Evolutionary conservation across 2,888 invertebrate genomes (phyloP).

Genomic region (Timandra comae): DNA sequence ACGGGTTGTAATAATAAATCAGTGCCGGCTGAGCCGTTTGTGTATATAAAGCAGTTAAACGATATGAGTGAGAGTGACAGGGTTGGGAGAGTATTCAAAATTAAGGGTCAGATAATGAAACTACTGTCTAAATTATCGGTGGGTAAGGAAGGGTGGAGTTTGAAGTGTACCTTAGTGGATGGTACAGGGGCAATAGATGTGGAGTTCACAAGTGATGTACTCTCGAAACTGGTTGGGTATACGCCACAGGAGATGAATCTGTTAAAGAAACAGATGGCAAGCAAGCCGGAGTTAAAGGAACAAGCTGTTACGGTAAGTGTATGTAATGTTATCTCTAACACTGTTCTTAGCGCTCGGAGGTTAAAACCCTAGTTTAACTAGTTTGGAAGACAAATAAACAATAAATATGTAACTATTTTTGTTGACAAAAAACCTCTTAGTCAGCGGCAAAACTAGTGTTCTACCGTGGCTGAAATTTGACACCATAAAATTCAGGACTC

Average conservation of each 20-base stretch:
- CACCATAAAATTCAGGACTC: too few species aligned
- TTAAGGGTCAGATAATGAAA: constrained; percentile 76
- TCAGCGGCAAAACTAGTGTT: too few species aligned
- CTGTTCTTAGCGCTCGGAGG: too few species aligned
- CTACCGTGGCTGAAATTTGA: too few species aligned
- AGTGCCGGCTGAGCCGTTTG: constrained; percentile 49
- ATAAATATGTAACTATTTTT: too few species aligned
- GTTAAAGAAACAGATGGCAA: constrained; percentile 51
- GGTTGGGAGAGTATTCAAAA: constrained; percentile 61
- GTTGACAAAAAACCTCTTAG: too few species aligned
- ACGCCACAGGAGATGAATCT: constrained; percentile 63
- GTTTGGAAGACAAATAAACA: too few species aligned
- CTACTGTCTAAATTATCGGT: constrained; percentile 74
- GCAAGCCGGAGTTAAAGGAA: constrained; percentile 49
- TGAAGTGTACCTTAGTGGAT: constrained; percentile 77
- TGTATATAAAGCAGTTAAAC: constrained; percentile 64
- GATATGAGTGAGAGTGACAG: constrained; percentile 41
- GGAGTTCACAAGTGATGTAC: constrained; percentile 74
- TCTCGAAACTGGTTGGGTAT: constrained; percentile 68
- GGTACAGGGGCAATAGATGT: constrained; percentile 73
- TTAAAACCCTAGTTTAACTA: too few species aligned
- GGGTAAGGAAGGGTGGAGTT: constrained; percentile 69
- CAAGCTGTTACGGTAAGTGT: constrained; percentile 48
- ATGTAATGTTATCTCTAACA: too few species aligned
- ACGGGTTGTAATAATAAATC: too few species aligned